Base-by-base conservation (phyloP, 2,113 vertebrate species). In the Thalassarche chlororhynchos region DNA sequence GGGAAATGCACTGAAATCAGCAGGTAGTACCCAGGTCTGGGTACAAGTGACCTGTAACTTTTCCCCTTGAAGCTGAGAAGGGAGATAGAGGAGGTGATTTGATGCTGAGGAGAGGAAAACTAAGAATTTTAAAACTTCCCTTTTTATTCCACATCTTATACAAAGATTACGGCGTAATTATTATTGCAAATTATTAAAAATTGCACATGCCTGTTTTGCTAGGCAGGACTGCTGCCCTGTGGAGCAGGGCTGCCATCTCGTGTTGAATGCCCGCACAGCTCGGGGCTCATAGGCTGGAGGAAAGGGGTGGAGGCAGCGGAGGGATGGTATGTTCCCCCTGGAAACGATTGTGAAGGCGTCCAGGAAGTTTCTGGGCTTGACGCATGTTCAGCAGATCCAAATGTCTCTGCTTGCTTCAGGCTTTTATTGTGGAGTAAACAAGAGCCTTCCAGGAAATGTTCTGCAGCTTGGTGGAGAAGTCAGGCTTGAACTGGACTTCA, bases 381-480 rank as follows among this genome's bases (percentile, higher is more conserved):
- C 11, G 9, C 40, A 25, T 24, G 65, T 70, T 92, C 70, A 61
- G 52, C 28, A n/a, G 51, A 29, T 51, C 36, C 58, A 31, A 68
- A 82, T 32, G 26, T 46, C 52, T 85, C 86, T 36, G 47, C 55
- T 90, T 1, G 2, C 36, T 84, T 71, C 40, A 34, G 64, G 49
- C 17, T 52, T 84, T 85, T 72, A 26, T 38, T 52, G 52, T 36
- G 80, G 25, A 89, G 29, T 95, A 90, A 91, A 75, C 84, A 87
- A 82, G 78, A 85, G 32, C 17, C 69, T 96, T 91, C 78, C 78
- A 86, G 78, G 78, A 91, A 94, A 71, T 23, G 64, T 60, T 83
- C 51, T 70, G 44, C 31, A 55, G 8, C 40, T 31, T 49, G 47
- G 23, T 72, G 90, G 36, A 36, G 72, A 38, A 10, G 12, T n/a